Conservation (phyloP, 2,113 vertebrate genomes). For the Xyliphius kryptos region DNA sequence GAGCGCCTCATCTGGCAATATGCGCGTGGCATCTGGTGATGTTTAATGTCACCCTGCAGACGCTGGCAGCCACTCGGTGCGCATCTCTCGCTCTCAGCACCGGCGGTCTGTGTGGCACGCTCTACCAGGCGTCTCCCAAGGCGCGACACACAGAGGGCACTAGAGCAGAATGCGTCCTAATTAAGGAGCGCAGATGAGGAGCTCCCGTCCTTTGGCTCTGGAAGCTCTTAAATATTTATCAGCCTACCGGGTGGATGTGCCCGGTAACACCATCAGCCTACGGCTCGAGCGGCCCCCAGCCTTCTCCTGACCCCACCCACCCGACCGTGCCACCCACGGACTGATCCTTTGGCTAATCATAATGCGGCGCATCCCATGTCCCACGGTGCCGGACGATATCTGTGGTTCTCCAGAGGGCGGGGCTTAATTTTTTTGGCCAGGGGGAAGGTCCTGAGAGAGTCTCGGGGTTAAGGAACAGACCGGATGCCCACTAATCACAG, state of each 20-base stretch:
- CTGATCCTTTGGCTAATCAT: constrained; percentile 27
- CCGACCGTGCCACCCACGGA: too few relatives aligned
- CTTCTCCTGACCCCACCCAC: too few relatives aligned
- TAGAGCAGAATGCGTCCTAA: constrained; percentile 49
- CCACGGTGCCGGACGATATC: too few relatives aligned
- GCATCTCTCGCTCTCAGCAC: constrained; percentile 23
- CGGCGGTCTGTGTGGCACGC: constrained; percentile 26
- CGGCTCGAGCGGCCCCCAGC: constrained; percentile 8
- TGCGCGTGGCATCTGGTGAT: constrained; percentile 50
- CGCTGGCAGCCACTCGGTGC: constrained; percentile 32
- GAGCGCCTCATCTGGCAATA: constrained; percentile 45
- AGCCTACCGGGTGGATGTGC: constrained; percentile 43
- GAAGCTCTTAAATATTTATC: constrained; percentile 48
- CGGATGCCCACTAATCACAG: constrained; percentile 42
- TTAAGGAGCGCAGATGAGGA: constrained; percentile 45
- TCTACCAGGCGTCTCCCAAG: constrained; percentile 27
- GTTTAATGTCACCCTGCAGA: constrained; percentile 55
- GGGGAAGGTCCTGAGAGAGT: constrained; percentile 29
- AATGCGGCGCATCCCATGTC: constrained; percentile 32
- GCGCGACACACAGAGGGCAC: constrained; percentile 37
- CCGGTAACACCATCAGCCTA: constrained; percentile 24
- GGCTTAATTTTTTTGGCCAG: constrained; percentile 10
- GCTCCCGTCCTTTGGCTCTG: constrained; percentile 39
- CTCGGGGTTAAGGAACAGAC: constrained; percentile 35
- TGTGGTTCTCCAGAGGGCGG: constrained; percentile 4